Percentiles rank a stretch among this genome's conserved stretches.
phyloP scores from a whole-genome alignment of 2,888 invertebrate species.

The Hypomecis atomaria region DNA sequence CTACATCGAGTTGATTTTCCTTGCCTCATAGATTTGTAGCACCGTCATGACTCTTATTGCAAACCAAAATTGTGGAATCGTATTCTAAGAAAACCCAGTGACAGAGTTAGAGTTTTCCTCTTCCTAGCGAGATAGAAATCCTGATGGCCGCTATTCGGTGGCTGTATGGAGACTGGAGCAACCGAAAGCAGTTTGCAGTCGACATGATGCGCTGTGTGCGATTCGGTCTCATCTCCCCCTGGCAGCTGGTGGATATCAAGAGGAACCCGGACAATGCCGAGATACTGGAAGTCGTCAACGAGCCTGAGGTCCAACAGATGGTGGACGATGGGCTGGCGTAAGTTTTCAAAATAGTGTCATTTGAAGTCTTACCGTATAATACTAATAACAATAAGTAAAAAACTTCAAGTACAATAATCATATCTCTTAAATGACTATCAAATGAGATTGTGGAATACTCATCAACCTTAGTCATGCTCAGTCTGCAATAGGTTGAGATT shows the following conservation, averaged over 20 bases:
- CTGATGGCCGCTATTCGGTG: constrained; percentile 92
- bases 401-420: too few relatives aligned
- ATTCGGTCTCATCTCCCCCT: constrained; percentile 91
- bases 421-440: too few relatives aligned
- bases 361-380: too few relatives aligned
- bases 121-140: constrained; percentile 87
- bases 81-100: too few relatives aligned
- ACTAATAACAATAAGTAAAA: background rate
- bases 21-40: too few relatives aligned
- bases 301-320: constrained; percentile 89
- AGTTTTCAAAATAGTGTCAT: too few relatives aligned
- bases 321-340: constrained; percentile 92
- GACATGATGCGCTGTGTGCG: constrained; percentile 89
- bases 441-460: too few relatives aligned
- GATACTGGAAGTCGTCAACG: constrained; percentile 87
- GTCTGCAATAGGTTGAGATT: too few relatives aligned
- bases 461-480: too few relatives aligned
- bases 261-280: constrained; percentile 89
- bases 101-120: background rate
- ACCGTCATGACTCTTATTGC: too few relatives aligned
- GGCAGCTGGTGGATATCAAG: constrained; percentile 92
- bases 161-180: constrained; percentile 89
- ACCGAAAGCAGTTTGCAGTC: constrained; percentile 82
- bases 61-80: too few relatives aligned
- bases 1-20: too few relatives aligned